Conservation (phyloP, 2,797 vertebrate species). For the Ambastaia sidthimunki region DNA sequence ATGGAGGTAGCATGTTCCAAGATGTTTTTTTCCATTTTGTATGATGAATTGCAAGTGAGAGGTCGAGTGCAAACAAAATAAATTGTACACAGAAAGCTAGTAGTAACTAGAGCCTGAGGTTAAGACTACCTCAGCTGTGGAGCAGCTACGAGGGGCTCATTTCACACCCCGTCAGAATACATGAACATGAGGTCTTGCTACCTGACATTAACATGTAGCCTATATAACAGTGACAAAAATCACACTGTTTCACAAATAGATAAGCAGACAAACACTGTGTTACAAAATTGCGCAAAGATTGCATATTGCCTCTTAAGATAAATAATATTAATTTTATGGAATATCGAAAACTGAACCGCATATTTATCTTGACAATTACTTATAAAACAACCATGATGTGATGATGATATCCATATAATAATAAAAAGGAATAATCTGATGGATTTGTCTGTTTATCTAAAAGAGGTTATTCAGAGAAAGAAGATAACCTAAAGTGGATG, state of each 20-base stretch:
- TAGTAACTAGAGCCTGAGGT: slow-evolving; percentile 24
- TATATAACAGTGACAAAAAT: background rate
- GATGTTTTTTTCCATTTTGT: background rate
- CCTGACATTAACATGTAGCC: background rate
- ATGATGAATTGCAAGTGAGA: slow-evolving; percentile 21
- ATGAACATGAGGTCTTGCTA: slow-evolving; percentile 1
- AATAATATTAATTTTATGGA: no score
- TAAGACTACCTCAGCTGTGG: background rate
- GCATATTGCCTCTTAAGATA: background rate
- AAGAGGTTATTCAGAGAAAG: background rate
- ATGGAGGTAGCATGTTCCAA: background rate
- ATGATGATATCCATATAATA: no score
- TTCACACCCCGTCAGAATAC: slow-evolving; percentile 21
- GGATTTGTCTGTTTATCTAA: background rate
- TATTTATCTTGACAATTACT: no score
- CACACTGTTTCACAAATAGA: background rate
- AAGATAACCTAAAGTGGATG: background rate
- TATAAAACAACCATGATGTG: no score
- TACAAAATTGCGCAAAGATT: no score
- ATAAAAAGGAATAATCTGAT: no score
- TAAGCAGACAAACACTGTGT: background rate
- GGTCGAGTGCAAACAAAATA: slow-evolving; percentile 13
- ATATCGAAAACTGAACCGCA: no score
- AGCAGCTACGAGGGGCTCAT: slow-evolving; percentile 14
- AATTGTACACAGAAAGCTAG: slow-evolving; percentile 16